Conservation (phyloP, 1,140 invertebrate genomes). For the Ceratoteleas bidentatus region DNA sequence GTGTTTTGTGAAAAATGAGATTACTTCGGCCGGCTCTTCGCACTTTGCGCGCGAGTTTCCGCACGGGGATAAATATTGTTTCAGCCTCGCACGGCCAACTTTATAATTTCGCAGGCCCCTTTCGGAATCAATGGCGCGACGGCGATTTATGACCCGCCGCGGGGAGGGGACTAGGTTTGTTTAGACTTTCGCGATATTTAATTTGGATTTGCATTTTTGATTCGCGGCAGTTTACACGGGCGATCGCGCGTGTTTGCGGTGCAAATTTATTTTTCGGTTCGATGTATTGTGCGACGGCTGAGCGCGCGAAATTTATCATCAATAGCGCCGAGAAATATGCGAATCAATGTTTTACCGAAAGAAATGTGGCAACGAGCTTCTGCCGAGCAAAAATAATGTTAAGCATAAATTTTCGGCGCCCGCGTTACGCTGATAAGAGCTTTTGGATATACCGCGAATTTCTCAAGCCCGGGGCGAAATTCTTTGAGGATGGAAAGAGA, state of each 20-base stretch:
- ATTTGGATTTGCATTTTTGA: too few species aligned
- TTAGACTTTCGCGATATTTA: too few species aligned
- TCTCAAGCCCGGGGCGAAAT: slow-evolving; percentile 42
- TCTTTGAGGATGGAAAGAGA: slow-evolving; percentile 47
- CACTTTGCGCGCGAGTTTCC: slow-evolving; percentile 32
- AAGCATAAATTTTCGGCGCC: slow-evolving; percentile 54
- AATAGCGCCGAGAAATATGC: slow-evolving; percentile 15
- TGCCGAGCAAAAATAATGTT: slow-evolving; percentile 47
- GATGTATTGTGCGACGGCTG: not conserved
- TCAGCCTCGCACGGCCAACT: slow-evolving; percentile 26
- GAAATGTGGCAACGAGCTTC: slow-evolving; percentile 26
- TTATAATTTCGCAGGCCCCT: slow-evolving; percentile 23
- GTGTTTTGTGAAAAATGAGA: slow-evolving; percentile 51
- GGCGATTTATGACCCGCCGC: too few species aligned
- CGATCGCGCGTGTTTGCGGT: too few species aligned
- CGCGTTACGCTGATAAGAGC: slow-evolving; percentile 44
- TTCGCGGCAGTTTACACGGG: too few species aligned
- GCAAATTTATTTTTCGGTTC: too few species aligned
- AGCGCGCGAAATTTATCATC: slow-evolving; percentile 17
- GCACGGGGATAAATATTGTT: slow-evolving; percentile 38
- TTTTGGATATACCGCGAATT: slow-evolving; percentile 48
- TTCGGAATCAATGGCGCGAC: too few species aligned
- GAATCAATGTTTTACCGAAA: slow-evolving; percentile 40
- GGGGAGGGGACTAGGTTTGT: too few species aligned
- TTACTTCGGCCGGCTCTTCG: slow-evolving; percentile 32